A percentile compares a stretch with the other conserved stretches of the same genome.
phyloP scores from a whole-genome alignment of 2,113 vertebrate species.

The Varanus komodoensis region DNA sequence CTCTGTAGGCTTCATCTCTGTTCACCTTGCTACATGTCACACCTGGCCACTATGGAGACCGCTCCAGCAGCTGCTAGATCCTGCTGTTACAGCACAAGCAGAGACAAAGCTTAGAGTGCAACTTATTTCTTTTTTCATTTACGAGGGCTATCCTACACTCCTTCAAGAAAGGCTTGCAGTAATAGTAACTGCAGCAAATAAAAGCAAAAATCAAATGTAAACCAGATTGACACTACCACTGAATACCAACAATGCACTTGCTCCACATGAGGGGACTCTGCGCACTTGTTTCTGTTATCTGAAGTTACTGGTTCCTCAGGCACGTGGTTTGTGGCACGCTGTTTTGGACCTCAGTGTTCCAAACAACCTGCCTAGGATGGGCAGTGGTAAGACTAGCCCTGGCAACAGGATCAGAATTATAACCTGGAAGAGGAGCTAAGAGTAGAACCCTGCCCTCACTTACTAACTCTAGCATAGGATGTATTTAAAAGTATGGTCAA shows the following conservation, averaged over 20 bases:
- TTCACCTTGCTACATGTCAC: neutral
- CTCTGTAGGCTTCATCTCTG: neutral
- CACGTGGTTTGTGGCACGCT: too few relatives aligned
- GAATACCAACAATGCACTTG: neutral
- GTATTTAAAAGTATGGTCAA: constrained; percentile 13
- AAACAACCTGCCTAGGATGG: neutral
- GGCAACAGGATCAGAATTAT: neutral
- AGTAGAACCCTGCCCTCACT: neutral
- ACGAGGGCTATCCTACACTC: neutral
- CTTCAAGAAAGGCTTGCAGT: neutral
- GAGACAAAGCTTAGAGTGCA: neutral
- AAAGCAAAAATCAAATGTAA: neutral
- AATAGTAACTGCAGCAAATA: neutral
- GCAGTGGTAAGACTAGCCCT: neutral
- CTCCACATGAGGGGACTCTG: neutral
- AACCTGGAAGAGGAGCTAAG: neutral
- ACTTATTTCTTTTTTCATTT: neutral
- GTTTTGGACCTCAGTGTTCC: neutral
- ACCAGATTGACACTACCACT: neutral
- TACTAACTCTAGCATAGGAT: constrained; percentile 1
- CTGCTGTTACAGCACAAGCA: neutral
- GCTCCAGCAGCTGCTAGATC: neutral
- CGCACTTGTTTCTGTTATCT: neutral
- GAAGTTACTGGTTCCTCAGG: neutral
- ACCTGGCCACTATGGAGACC: neutral